These are phyloP conservation scores for Scomberomorus guttatus DNA, from an alignment of 2,797 vertebrate species.

Conservation along the genomic window DNA sequence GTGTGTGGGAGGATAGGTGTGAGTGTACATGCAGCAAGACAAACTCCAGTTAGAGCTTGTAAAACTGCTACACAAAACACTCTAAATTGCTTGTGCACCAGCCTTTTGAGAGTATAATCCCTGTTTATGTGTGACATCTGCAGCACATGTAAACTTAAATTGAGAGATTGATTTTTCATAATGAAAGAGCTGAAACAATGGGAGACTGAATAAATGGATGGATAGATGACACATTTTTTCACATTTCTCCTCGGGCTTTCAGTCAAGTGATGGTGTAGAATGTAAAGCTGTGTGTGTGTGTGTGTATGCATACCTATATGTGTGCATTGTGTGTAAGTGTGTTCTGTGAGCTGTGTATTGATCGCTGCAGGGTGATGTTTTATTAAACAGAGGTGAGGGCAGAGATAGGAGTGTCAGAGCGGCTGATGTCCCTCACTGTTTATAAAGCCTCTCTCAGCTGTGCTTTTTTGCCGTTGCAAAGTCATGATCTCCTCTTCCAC, in stretches of 20 bases:
- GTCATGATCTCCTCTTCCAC: background rate
- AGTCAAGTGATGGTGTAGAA: constrained; percentile 37
- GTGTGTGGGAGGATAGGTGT: constrained; percentile 33
- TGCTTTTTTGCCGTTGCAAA: constrained; percentile 7
- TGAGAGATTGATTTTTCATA: constrained; percentile 42
- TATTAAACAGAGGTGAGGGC: constrained; percentile 72
- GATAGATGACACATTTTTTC: constrained; percentile 35
- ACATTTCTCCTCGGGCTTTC: constrained; percentile 32
- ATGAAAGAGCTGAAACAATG: constrained; percentile 34
- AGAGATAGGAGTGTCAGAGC: constrained; percentile 31
- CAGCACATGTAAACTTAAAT: constrained; percentile 18
- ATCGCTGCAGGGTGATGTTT: constrained; percentile 70
- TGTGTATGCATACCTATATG: constrained; percentile 12
- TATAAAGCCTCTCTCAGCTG: constrained; percentile 39
- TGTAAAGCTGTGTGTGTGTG: constrained; percentile 39
- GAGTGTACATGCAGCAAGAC: constrained; percentile 5
- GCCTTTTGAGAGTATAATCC: constrained; percentile 4
- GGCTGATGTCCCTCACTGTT: constrained; percentile 40
- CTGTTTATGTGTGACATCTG: constrained; percentile 10
- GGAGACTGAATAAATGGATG: constrained; percentile 2
- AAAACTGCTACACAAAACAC: constrained; percentile 29
- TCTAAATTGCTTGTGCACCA: constrained; percentile 4
- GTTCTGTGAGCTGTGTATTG: constrained; percentile 50
- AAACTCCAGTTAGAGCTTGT: constrained; percentile 15
- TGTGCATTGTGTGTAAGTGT: constrained; percentile 42